These are phyloP conservation scores for Sebastes glaucus DNA, from an alignment of 2,797 vertebrate genomes.

Conservation along the genomic window DNA sequence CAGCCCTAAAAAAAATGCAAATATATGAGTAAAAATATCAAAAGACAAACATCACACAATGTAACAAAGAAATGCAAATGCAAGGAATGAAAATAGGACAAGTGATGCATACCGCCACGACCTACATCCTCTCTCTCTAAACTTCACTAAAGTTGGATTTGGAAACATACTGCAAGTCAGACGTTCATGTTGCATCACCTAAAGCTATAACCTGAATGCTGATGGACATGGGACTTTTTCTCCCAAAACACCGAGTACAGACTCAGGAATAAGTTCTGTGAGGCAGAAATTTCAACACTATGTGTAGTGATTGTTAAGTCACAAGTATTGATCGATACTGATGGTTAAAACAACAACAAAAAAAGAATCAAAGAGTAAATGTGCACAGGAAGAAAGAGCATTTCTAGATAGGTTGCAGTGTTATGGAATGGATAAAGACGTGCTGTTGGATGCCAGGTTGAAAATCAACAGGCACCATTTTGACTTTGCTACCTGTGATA, in stretches of 20 bases:
- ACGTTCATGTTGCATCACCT: conserved; percentile 27
- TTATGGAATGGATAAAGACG: background rate
- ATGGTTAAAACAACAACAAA: background rate
- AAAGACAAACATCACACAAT: background rate
- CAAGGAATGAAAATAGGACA: background rate
- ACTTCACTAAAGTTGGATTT: background rate
- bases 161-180: background rate
- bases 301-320: conserved; percentile 5
- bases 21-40: background rate
- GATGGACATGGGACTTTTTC: background rate
- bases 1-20: background rate
- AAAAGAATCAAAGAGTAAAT: background rate
- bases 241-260: background rate
- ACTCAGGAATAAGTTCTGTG: conserved; percentile 4
- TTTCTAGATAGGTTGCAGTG: background rate
- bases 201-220: conserved; percentile 16
- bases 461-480: background rate
- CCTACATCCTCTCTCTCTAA: background rate
- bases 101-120: background rate
- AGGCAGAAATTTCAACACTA: background rate
- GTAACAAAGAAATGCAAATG: background rate
- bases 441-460: background rate
- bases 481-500: background rate
- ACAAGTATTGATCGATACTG: background rate
- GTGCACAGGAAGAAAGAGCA: background rate